Conservation (phyloP, 2,113 vertebrate genomes). For the Astur gentilis region DNA sequence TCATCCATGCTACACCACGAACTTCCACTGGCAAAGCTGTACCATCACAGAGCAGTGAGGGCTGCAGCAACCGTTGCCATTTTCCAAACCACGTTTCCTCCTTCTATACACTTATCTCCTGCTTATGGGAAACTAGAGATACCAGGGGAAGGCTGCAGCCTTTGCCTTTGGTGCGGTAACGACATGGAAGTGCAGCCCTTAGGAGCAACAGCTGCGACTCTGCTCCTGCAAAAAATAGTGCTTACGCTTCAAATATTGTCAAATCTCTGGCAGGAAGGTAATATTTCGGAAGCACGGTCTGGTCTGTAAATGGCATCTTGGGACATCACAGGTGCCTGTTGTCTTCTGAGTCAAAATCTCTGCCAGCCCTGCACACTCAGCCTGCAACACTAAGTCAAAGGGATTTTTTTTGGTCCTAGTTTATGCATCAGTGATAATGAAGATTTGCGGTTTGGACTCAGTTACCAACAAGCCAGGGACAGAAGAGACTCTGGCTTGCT, state of each 20-base stretch:
- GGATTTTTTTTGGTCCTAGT: neutral
- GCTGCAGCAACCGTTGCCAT: neutral
- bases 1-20: neutral
- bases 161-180: neutral
- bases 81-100: neutral
- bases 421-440: accelerated
- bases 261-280: neutral
- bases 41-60: neutral
- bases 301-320: neutral
- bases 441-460: neutral
- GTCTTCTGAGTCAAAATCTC: neutral
- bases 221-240: neutral
- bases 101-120: neutral
- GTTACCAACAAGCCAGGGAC: neutral
- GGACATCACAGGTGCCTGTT: accelerated
- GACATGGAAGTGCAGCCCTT: neutral
- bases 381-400: neutral
- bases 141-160: neutral
- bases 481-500: neutral
- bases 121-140: neutral
- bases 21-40: neutral
- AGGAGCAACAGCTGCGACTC: neutral
- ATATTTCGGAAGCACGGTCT: neutral
- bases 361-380: neutral
- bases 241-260: neutral